Evolutionary conservation across 1,140 invertebrate genomes (phyloP), one percentile per base, ranked within the genome.

Genomic region (Bombus superbus): DNA sequence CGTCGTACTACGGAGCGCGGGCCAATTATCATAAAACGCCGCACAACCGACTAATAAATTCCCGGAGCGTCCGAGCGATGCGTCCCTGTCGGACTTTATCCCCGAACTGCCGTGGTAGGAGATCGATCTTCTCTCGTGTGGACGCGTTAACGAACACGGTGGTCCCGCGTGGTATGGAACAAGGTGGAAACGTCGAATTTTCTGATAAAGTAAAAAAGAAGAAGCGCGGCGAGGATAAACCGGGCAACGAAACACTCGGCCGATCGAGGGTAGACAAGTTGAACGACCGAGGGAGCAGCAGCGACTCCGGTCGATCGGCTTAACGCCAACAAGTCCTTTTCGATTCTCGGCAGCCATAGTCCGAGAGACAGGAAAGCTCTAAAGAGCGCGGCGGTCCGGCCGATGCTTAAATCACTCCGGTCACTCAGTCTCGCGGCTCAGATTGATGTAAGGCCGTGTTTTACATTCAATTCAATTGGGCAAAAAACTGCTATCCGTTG

Each of bases 401-500:
- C 93, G 89, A 93, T 92, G 92, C 94, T 94, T 95, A 94, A 94
- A 94, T 94, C 94, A 94, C 91, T 92, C 89, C 81, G 92, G 92
- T 94, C 94, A 94, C 93, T 94, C 94, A 94, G 94, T 87, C 92
- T 93, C 92, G 93, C 93, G 92, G 93, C 92, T 94, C 92, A 94
- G 94, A 95, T 95, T 95, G 94, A 95, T 95, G 94, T 94, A 95
- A 94, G 92, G 93, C 94, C 94, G 92, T 95, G 94, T 95, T 95
- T 95, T 95, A 95, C 94, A 95, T 95, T 94, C 93, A 94, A 94
- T 94, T 94, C 94, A 94, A 94, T 94, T 94, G 94, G 92, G 92
- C 93, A 94, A 94, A 94, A 94, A 94, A 94, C 93, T 93, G 91
- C 93, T 93, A 92, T 94, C 91, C 92, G 92, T 89, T 93, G 88